Evolutionary conservation across 2,888 invertebrate species (phyloP), one percentile per base, ranked within the genome.

Genomic region (Rhimphoctona megacephalus): DNA sequence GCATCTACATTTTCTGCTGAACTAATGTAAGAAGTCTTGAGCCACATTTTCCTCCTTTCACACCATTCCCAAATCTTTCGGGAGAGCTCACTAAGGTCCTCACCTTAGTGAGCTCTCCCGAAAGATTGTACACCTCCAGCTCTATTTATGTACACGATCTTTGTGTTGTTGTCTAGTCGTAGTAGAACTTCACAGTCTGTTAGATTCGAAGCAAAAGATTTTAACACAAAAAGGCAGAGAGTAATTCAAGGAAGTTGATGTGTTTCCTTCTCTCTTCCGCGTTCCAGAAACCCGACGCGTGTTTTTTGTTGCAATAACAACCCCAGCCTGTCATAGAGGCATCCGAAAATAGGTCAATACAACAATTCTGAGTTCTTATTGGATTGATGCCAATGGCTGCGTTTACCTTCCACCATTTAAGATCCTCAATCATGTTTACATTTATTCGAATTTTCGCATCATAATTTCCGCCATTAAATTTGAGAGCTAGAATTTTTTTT

Each of bases 21-120:
- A 43, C 69, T 46, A 25, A 46, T 25, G 43, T 46, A 69, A 69
- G 17, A 69, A 46, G 69, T 30, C 43, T 69, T 69, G 22, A 69
- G 11, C 88, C 88, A 90, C 19, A 91, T 73, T 36, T 86, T 88
- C n/a, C 87, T 86, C 0, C 33, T 17, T 79, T 90, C 89, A 6
- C 87, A 89, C 87, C 86, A 90, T 77, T 88, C 33, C 88, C 89
- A 89, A 36, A 93, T 91, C 22, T 90, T 72, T 33, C 87, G 82
- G 0, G 89, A 43, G 19, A 89, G 0, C 19, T 85, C 73, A 57
- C 79, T 88, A 0, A 89, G 70, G 43, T 87, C 30, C 19, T 85
- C 73, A 57, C 79, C 88, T 0, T 89, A 67, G 46, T 87, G 74
- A 36, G 87, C n/a, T n/a, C n/a, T n/a, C n/a, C n/a, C n/a, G n/a